These are phyloP conservation scores for Amaurobius ferox DNA, from an alignment of 2,888 invertebrate species.

Conservation along the genomic window DNA sequence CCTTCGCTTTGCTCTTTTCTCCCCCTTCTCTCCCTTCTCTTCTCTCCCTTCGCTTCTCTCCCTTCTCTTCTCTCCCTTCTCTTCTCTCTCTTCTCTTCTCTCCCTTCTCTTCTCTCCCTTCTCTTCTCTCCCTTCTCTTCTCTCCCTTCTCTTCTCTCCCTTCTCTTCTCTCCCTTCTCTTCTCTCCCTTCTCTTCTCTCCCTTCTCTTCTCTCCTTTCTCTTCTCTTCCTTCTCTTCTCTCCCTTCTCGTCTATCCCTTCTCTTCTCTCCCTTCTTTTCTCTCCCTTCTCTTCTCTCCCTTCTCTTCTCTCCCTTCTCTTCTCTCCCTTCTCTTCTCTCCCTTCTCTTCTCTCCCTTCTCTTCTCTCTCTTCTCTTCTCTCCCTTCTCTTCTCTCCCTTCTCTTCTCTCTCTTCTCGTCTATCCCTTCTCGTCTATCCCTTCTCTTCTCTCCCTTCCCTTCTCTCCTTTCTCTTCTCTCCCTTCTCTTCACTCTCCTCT, in stretches of 20 bases:
- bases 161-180: too few relatives aligned
- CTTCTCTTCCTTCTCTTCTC: not conserved
- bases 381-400: not conserved
- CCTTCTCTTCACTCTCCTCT: not conserved
- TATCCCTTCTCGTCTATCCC: not conserved
- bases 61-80: too few relatives aligned
- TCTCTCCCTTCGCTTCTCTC: too few relatives aligned
- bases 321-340: not conserved
- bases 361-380: not conserved
- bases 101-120: too few relatives aligned
- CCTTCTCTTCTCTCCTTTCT: not conserved
- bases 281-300: not conserved
- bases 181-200: too few relatives aligned
- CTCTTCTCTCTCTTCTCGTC: not conserved
- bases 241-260: not conserved
- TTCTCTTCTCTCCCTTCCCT: not conserved
- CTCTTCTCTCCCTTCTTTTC: not conserved
- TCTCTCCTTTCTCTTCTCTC: not conserved
- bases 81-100: too few relatives aligned
- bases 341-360: not conserved
- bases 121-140: too few relatives aligned
- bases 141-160: too few relatives aligned
- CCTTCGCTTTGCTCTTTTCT: too few relatives aligned
- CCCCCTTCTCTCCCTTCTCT: too few relatives aligned
- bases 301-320: not conserved